These are phyloP conservation scores for Globodera rostochiensis DNA, from an alignment of 1,140 invertebrate species.

Conservation along the genomic window DNA sequence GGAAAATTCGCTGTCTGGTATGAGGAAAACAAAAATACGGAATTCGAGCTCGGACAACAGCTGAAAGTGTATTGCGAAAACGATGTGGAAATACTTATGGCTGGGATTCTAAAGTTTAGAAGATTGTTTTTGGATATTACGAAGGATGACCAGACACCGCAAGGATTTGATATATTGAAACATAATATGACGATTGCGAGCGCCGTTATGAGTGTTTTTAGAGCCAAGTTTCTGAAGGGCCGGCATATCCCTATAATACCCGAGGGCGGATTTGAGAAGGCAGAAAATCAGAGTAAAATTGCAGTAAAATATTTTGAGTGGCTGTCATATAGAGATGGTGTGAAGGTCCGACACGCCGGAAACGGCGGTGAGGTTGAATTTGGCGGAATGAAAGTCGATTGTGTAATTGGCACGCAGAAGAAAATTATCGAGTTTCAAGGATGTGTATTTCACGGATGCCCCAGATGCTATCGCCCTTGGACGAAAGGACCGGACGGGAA, in stretches of 20 bases:
- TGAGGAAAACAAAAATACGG: too few relatives aligned
- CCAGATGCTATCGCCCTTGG: background rate
- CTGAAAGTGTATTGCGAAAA: too few relatives aligned
- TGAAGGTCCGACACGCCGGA: background rate
- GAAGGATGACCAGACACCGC: too few relatives aligned
- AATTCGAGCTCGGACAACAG: too few relatives aligned
- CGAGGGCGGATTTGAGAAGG: background rate
- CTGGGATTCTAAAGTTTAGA: too few relatives aligned
- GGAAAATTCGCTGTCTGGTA: too few relatives aligned
- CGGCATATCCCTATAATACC: background rate
- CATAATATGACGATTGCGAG: too few relatives aligned
- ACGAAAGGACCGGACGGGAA: background rate
- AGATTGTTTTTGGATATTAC: too few relatives aligned
- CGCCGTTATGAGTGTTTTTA: background rate
- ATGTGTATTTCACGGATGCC: slow-evolving; percentile 11
- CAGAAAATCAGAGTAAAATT: slow-evolving; percentile 12
- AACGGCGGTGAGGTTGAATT: background rate
- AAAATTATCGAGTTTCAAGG: background rate
- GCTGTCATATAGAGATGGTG: background rate
- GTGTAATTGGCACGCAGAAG: background rate
- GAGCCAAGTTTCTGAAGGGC: background rate
- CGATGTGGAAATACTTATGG: too few relatives aligned
- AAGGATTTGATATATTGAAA: too few relatives aligned
- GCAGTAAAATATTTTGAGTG: slow-evolving; percentile 17
- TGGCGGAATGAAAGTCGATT: background rate